phyloP scores from a whole-genome alignment of 37 sponge, comb jelly and placozoan species.

The Ianthella basta region DNA sequence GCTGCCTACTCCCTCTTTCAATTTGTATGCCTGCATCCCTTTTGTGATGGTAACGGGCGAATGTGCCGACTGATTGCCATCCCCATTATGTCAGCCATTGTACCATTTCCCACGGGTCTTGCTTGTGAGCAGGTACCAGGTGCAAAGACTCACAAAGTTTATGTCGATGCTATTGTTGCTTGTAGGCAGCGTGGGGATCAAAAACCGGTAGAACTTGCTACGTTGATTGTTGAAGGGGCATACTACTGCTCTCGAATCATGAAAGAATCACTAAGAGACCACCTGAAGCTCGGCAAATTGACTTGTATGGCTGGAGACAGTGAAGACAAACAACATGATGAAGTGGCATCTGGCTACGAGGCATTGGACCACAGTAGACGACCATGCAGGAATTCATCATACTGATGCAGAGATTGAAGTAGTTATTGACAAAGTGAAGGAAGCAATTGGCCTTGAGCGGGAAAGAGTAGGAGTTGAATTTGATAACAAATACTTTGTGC shows the following conservation, averaged over 20 bases:
- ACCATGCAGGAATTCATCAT: too few relatives aligned
- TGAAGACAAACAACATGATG: too few relatives aligned
- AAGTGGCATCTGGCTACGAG: too few relatives aligned
- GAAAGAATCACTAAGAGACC: not conserved
- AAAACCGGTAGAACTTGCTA: not conserved
- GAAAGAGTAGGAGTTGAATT: too few relatives aligned
- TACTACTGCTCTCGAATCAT: not conserved
- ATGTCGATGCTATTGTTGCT: not conserved
- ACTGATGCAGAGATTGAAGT: too few relatives aligned
- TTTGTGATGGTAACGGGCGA: slow-evolving; percentile 1
- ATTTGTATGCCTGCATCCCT: not conserved
- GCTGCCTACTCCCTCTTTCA: slow-evolving; percentile 3
- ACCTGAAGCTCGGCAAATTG: not conserved
- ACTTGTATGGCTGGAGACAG: not conserved
- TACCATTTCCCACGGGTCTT: not conserved
- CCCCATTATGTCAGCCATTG: not conserved
- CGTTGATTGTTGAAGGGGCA: not conserved
- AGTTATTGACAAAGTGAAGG: too few relatives aligned
- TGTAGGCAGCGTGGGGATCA: not conserved
- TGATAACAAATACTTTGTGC: too few relatives aligned
- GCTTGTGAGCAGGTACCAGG: not conserved
- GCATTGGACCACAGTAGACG: too few relatives aligned
- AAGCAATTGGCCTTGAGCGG: too few relatives aligned
- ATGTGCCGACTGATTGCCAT: not conserved
- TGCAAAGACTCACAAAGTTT: not conserved